Conservation (phyloP, 1,140 invertebrate genomes). For the Tribolium madens region DNA sequence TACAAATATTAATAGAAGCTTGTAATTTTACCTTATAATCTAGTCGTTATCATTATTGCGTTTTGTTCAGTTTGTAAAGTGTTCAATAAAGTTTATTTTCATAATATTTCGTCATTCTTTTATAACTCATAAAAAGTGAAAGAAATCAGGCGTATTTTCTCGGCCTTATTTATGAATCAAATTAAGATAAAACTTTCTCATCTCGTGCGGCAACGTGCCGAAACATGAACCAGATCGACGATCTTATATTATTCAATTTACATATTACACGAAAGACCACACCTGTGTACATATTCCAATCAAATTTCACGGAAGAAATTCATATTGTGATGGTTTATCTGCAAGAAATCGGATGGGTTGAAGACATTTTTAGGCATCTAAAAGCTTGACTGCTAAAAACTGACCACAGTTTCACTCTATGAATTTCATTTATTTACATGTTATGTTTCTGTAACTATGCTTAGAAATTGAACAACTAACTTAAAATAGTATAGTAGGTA, state of each 20-base stretch:
- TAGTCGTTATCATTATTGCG: constrained; percentile 10
- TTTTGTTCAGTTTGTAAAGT: constrained; percentile 3
- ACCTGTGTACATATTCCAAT: constrained; percentile 14
- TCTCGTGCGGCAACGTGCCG: constrained; percentile 10
- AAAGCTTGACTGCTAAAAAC: not conserved
- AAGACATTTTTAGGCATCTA: not conserved
- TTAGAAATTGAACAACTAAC: too few relatives aligned
- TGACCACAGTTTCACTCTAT: not conserved
- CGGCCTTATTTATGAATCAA: constrained; percentile 30
- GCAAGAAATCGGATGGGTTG: not conserved
- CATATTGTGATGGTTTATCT: constrained; percentile 1
- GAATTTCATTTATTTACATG: too few relatives aligned
- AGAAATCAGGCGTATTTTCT: constrained; percentile 7
- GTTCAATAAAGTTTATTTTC: constrained; percentile 33
- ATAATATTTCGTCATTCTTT: not conserved
- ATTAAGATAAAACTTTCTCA: constrained; percentile 35
- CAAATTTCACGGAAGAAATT: constrained; percentile 27
- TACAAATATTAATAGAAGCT: constrained; percentile 51
- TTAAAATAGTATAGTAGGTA: too few relatives aligned
- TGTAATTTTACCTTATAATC: not conserved
- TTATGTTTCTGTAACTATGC: too few relatives aligned
- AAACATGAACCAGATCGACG: constrained; percentile 35
- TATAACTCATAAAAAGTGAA: not conserved
- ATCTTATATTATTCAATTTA: constrained; percentile 33
- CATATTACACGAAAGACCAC: constrained; percentile 27